Percentiles rank a stretch among this genome's conserved stretches.
Conservation (phyloP, 2,888 invertebrate species). For the Metacarcinus magister region DNA sequence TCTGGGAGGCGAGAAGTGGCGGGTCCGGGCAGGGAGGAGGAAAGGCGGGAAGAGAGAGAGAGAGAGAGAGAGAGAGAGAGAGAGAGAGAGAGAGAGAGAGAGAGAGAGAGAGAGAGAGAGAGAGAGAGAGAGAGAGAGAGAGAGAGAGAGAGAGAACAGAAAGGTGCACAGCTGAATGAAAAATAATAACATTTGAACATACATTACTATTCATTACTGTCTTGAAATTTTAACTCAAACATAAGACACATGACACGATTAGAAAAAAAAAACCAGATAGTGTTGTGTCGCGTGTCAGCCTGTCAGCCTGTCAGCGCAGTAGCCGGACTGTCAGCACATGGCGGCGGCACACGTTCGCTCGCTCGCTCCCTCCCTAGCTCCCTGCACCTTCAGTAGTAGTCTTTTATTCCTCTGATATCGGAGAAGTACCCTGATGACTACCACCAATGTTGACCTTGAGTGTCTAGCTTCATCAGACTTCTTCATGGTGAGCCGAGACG, state of each 20-base stretch:
- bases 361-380: not conserved
- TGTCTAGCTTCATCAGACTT: not conserved
- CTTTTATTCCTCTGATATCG: not conserved
- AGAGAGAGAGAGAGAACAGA: not conserved
- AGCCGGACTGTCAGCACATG: not conserved
- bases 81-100: constrained; percentile 35
- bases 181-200: not conserved
- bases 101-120: not conserved
- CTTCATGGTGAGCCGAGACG: not conserved
- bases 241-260: not conserved
- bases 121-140: constrained; percentile 46
- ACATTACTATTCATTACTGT: not conserved
- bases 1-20: constrained; percentile 46
- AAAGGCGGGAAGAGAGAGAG: not conserved
- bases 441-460: not conserved
- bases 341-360: not conserved
- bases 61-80: not conserved
- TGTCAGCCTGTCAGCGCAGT: not conserved
- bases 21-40: constrained; percentile 32
- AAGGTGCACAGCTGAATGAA: not conserved
- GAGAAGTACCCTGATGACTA: not conserved
- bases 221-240: not conserved
- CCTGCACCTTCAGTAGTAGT: not conserved
- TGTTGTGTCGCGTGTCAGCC: not conserved
- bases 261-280: not conserved